phyloP scores from a whole-genome alignment of 2,888 invertebrate species.

The Chesias legatella region DNA sequence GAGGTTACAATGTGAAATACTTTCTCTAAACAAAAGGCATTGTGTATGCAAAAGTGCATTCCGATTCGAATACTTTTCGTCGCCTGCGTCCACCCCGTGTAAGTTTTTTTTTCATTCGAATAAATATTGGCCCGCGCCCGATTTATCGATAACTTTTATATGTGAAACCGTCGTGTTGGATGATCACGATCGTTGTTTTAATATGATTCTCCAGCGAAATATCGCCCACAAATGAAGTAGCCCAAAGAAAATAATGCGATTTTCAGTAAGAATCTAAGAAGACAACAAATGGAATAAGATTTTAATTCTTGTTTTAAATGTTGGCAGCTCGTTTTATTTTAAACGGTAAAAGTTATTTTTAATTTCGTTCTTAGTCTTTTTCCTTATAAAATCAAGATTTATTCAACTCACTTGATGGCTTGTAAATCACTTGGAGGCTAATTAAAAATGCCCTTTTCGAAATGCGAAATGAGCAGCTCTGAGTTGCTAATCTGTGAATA shows the following conservation, averaged over 20 bases:
- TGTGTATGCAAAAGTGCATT: conserved; percentile 79
- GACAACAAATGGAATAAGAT: conserved; percentile 5
- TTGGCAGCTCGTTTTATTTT: conserved; percentile 13
- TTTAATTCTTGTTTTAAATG: conserved; percentile 9
- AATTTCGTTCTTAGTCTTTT: conserved; percentile 32
- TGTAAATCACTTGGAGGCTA: conserved; percentile 68
- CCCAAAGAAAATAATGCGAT: conserved; percentile 29
- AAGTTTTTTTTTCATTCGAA: conserved; percentile 53
- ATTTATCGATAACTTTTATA: conserved; percentile 70
- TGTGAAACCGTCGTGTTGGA: conserved; percentile 66
- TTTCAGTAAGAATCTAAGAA: conserved; percentile 7
- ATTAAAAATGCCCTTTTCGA: conserved; percentile 67
- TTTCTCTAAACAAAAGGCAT: conserved; percentile 79
- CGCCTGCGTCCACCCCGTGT: conserved; percentile 60
- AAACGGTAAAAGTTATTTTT: conserved; percentile 22
- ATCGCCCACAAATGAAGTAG: conserved; percentile 43
- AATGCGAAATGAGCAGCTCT: conserved; percentile 39
- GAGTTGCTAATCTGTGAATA: conserved; percentile 61
- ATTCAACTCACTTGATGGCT: conserved; percentile 56
- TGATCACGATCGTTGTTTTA: conserved; percentile 70
- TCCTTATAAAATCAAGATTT: conserved; percentile 46
- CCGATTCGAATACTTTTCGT: conserved; percentile 73
- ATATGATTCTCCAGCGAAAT: conserved; percentile 46
- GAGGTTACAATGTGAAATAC: conserved; percentile 76
- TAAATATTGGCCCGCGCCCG: conserved; percentile 49